phyloP scores from a whole-genome alignment of 2,797 vertebrate genomes.

The Hippoglossus hippoglossus region DNA sequence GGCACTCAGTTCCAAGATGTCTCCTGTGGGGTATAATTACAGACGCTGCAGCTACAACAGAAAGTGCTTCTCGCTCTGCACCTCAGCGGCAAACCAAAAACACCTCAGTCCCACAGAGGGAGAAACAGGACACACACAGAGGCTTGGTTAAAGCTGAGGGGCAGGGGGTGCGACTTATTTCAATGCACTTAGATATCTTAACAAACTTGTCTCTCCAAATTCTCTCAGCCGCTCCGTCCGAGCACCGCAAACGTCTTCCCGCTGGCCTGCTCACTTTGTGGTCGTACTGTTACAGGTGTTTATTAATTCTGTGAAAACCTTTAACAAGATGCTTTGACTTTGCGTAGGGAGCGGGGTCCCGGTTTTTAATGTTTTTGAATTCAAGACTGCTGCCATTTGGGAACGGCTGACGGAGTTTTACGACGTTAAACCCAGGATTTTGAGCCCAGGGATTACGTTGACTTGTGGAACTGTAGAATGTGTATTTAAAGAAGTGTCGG shows the following conservation, averaged over 20 bases:
- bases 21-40: constrained; percentile 68
- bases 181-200: not conserved
- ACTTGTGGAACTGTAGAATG: too few relatives aligned
- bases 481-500: too few relatives aligned
- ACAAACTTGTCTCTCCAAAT: constrained; percentile 15
- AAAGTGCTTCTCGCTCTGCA: constrained; percentile 44
- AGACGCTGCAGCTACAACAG: constrained; percentile 54
- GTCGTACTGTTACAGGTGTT: constrained; percentile 1
- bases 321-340: not conserved
- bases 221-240: not conserved
- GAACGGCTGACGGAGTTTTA: not conserved
- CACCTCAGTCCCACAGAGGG: constrained; percentile 33
- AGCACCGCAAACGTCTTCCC: constrained; percentile 6
- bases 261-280: constrained; percentile 22
- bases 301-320: constrained; percentile 9
- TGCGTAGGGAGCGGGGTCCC: not conserved
- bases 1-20: constrained; percentile 23
- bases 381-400: not conserved
- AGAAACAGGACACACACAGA: constrained; percentile 41
- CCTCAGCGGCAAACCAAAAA: constrained; percentile 39
- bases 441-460: too few relatives aligned
- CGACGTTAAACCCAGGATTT: too few relatives aligned
- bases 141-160: constrained; percentile 24
- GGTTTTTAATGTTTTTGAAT: not conserved
- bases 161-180: constrained; percentile 5